Evolutionary conservation across 2,888 invertebrate species (phyloP).

Genomic region (Loripinus fragilis): DNA sequence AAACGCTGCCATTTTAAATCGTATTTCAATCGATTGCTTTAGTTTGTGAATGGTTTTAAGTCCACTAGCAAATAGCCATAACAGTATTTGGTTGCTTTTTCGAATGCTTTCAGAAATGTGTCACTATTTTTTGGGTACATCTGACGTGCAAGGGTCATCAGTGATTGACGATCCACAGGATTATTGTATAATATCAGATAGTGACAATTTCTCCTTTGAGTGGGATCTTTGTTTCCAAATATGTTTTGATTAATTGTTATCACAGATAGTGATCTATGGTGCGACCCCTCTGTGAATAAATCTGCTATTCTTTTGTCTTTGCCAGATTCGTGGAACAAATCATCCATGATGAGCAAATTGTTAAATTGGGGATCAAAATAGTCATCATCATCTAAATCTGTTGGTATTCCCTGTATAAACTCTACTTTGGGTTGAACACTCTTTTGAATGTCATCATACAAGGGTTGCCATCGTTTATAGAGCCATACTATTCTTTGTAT

Average conservation of each 20-base stretch:
- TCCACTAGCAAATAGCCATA: conserved; percentile 32
- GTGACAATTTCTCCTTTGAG: too few relatives aligned
- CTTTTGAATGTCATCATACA: conserved; percentile 34
- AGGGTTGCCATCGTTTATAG: conserved; percentile 54
- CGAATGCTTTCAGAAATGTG: conserved; percentile 28
- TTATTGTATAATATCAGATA: conserved; percentile 30
- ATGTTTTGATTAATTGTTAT: conserved; percentile 53
- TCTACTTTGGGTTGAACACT: conserved; percentile 41
- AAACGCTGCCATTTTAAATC: not conserved
- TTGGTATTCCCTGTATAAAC: conserved; percentile 53
- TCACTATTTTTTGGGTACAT: conserved; percentile 25
- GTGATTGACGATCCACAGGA: conserved; percentile 20
- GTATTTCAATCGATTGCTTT: conserved; percentile 31
- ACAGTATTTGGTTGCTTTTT: conserved; percentile 25
- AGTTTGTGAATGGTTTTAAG: conserved; percentile 34
- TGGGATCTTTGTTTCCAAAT: conserved; percentile 43
- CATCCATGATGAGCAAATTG: conserved; percentile 52
- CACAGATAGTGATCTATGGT: conserved; percentile 52
- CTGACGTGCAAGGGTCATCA: conserved; percentile 22
- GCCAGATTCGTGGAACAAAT: conserved; percentile 42
- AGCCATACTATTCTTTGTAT: conserved; percentile 49
- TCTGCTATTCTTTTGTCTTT: conserved; percentile 47
- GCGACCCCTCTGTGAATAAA: too few relatives aligned
- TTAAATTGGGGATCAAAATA: conserved; percentile 42
- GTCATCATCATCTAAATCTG: conserved; percentile 43